Evolutionary conservation across 92 coral and sea anemone species (phyloP).

Genomic region (Anthopleura xanthogrammica): DNA sequence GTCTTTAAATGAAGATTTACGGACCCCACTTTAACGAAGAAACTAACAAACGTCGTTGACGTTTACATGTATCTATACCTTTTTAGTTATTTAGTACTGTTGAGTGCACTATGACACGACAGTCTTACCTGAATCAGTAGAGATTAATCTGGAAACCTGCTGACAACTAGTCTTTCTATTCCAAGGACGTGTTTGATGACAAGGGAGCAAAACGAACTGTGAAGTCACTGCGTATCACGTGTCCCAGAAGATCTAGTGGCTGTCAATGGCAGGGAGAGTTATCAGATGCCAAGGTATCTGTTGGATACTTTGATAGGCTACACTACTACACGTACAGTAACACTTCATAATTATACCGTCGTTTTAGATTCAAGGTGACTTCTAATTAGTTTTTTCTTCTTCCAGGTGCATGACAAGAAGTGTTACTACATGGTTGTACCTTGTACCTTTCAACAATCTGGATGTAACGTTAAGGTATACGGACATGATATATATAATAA

Average conservation of each 20-base stretch:
- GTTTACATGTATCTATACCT: no score
- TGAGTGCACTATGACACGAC: no score
- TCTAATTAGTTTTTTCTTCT: not conserved
- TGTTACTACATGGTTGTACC: not conserved
- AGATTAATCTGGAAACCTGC: no score
- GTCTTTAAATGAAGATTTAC: no score
- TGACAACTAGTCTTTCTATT: no score
- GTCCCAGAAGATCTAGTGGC: not conserved
- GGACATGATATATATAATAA: no score
- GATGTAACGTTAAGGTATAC: not conserved
- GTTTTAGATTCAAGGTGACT: not conserved
- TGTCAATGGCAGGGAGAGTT: not conserved
- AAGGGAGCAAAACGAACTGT: not conserved
- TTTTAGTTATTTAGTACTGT: no score
- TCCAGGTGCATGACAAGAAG: not conserved
- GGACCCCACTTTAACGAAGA: no score
- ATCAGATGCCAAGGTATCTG: not conserved
- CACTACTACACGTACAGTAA: conserved; percentile 18
- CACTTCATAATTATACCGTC: not conserved
- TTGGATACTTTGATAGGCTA: no score
- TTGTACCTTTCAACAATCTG: not conserved
- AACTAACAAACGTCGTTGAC: no score
- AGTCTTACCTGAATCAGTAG: no score
- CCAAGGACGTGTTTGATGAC: not conserved
- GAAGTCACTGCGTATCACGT: not conserved